These are phyloP conservation scores for Xanthia togata DNA, from an alignment of 2,888 invertebrate genomes.

Conservation along the genomic window DNA sequence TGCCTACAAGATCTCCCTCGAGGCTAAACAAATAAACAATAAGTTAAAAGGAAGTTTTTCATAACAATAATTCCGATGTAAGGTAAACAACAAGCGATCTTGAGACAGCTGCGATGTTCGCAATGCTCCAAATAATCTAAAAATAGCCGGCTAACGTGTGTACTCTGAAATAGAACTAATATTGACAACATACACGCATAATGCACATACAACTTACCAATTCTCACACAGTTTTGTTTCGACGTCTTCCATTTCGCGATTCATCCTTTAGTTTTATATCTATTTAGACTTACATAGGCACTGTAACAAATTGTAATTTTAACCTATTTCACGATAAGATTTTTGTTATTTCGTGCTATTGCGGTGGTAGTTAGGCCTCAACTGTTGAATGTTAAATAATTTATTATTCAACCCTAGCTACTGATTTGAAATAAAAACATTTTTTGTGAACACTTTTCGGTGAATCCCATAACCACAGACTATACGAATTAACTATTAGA, in stretches of 20 bases:
- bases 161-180: constrained; percentile 84
- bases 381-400: constrained; percentile 24
- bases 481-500: constrained; percentile 43
- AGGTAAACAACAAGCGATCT: constrained; percentile 85
- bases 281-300: constrained; percentile 37
- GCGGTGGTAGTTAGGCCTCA: constrained; percentile 31
- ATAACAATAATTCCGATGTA: constrained; percentile 58
- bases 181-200: constrained; percentile 77
- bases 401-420: constrained; percentile 36
- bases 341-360: constrained; percentile 21
- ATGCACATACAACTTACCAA: constrained; percentile 83
- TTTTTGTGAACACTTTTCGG: constrained; percentile 69
- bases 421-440: constrained; percentile 64
- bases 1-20: background rate
- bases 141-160: constrained; percentile 85
- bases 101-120: constrained; percentile 80
- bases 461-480: constrained; percentile 72
- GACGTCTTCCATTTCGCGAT: constrained; percentile 80
- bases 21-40: constrained; percentile 34
- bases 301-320: constrained; percentile 49
- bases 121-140: constrained; percentile 85
- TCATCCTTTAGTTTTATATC: constrained; percentile 37
- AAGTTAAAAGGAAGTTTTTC: constrained; percentile 36
- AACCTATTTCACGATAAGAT: constrained; percentile 50
- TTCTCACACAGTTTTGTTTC: constrained; percentile 87